Base-by-base conservation (phyloP, 2,113 vertebrate genomes). In the Lucifuga dentata region DNA sequence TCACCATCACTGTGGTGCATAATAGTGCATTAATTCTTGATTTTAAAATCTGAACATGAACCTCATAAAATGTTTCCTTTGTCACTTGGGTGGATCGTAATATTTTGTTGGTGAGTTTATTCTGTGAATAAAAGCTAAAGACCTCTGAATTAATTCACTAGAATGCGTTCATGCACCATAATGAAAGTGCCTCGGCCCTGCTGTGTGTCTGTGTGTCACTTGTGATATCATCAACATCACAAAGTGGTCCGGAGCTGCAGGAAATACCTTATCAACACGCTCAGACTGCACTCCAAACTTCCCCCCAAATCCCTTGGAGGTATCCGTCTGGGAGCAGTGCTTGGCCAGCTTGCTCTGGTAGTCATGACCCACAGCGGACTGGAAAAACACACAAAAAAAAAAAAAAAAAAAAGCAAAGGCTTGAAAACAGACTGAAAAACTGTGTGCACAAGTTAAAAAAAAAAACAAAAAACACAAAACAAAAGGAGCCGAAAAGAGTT, bases 341-440 rank as follows among this genome's bases (percentile, higher is more conserved):
- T 97, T 95, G 33, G 96, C 94, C 35, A 99, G 88, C 23, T 95
- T 93, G 41, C 94, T 93, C 81, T 97, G 96, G 68, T 99, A 99
- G 36, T 98, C 97, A 0, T 99, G 97, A 59, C 97, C 97, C 17
- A 99, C 95, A 0, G 97, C 97, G 15, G 95, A 98, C 98, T 99
- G 81, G 44, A 0, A 55, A 55, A n/a, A 78, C 45, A 81, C 2
- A 61, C 20, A 55, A 12, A 56, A 10, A 43, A 2, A 46, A 20
- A 3, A 56, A 1, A 40, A 9, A 17, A 2, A 38, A 8, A 58
- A n/a, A n/a, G n/a, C 4, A 6, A 9, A 43, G 1, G 16, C 1
- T 11, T 24, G 45, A 26, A n/a, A 16, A 5, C 15, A 29, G 32
- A 15, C 29, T 1, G 44, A 0, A 12, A 33, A 45, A 8, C n/a